Conservation (phyloP, 2,113 vertebrate genomes). For the Callospermophilus lateralis region DNA sequence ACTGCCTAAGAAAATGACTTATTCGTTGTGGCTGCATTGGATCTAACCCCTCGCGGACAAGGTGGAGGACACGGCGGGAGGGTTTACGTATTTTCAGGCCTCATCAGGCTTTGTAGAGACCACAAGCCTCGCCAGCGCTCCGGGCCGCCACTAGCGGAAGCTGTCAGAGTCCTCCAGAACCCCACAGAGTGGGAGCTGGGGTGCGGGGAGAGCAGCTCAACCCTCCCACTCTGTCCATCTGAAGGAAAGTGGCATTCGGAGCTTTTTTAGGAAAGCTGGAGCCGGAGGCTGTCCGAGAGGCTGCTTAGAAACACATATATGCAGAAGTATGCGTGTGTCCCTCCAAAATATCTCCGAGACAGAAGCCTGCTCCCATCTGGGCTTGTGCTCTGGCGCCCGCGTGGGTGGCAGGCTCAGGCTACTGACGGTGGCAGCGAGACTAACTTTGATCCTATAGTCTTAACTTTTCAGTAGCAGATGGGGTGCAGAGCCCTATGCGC, state of each 20-base stretch:
- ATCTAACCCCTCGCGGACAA: background rate
- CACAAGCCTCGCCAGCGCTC: background rate
- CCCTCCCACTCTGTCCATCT: slow-evolving; percentile 67
- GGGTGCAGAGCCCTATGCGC: background rate
- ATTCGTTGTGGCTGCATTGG: slow-evolving; percentile 3
- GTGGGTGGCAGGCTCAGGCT: slow-evolving; percentile 66
- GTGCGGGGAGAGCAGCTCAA: slow-evolving; percentile 40
- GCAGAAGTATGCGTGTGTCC: slow-evolving; percentile 76
- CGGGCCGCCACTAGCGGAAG: slow-evolving; percentile 86
- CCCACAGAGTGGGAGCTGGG: background rate
- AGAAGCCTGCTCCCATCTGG: slow-evolving; percentile 79
- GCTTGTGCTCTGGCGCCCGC: slow-evolving; percentile 18
- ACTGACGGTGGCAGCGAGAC: background rate
- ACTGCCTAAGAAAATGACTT: slow-evolving; percentile 39
- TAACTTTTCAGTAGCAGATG: slow-evolving; percentile 55
- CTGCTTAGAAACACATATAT: slow-evolving; percentile 79
- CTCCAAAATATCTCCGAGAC: slow-evolving; percentile 72
- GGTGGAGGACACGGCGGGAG: background rate
- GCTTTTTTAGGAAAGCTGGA: slow-evolving; percentile 72
- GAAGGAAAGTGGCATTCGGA: slow-evolving; percentile 65
- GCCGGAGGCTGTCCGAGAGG: slow-evolving; percentile 67
- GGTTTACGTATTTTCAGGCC: background rate
- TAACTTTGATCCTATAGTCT: slow-evolving; percentile 50
- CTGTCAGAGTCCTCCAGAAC: slow-evolving; percentile 76
- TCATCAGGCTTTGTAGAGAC: background rate